Evolutionary conservation across 2,113 vertebrate genomes (phyloP), one percentile per base, ranked within the genome.

Genomic region (Atlantisia rogersi): DNA sequence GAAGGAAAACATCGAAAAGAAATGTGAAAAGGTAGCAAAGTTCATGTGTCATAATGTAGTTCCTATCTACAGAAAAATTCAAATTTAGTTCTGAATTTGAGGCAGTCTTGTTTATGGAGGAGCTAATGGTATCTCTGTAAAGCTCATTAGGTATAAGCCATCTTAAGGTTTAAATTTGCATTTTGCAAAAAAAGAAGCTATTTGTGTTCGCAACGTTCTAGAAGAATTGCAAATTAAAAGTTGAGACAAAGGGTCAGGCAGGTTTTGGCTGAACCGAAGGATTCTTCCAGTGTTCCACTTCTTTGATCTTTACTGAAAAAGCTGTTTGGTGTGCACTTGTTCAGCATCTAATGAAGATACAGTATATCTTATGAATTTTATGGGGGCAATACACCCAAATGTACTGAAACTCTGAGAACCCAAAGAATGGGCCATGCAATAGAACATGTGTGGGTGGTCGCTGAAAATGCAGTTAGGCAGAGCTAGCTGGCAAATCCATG

Each of bases 181-280:
- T 71, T 84, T 91, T 64, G 39, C 6, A 21, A 53, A 68, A 69
- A 81, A 79, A 18, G 3, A 13, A 73, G 19, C 40, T 64, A 31
- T 52, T 90, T 68, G 29, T 77, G 55, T 56, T 93, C 76, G 42
- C 48, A 78, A 5, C 26, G 46, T 92, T 74, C 56, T 10, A 91
- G 52, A 93, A 95, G 91, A 84, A 73, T 78, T 96, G 88, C 40
- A 93, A 93, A 94, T 77, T 94, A 86, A 91, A 96, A 96, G 88
- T 67, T n/a, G 60, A 97, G 81, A 76, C 50, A 53, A 37, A 59
- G 13, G 17, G 31, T 90, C 79, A 90, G 40, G 46, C 32, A 65
- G 69, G 65, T 90, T 88, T 91, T 8, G 11, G 73, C 68, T 93
- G 60, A 88, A 78, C 18, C 40, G 48, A 65, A 85, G 42, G 71